Conservation (phyloP, 2,888 invertebrate species). For the Pachycephus smyrnensis region DNA sequence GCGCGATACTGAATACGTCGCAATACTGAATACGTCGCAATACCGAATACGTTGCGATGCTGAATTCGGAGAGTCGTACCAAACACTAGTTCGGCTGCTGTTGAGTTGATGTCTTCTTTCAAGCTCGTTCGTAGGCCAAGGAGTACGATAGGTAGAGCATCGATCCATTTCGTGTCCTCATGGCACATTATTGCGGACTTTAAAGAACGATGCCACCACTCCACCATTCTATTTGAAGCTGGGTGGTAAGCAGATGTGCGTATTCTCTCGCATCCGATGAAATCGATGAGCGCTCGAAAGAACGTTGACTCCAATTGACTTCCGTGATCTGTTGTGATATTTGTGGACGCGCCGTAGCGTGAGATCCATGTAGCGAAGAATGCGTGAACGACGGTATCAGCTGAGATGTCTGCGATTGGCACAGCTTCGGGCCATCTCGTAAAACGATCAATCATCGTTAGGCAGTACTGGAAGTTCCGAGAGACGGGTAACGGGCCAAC, state of each 20-base stretch:
- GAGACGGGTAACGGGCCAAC: constrained; percentile 51
- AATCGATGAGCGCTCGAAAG: constrained; percentile 35
- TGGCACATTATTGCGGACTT: constrained; percentile 34
- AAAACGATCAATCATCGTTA: constrained; percentile 52
- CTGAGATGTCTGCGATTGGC: constrained; percentile 25
- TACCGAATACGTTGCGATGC: too few relatives aligned
- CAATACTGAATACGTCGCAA: too few relatives aligned
- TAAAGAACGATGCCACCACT: constrained; percentile 36
- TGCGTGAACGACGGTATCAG: constrained; percentile 21
- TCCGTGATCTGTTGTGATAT: constrained; percentile 52
- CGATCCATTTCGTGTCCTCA: constrained; percentile 23
- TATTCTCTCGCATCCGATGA: constrained; percentile 17
- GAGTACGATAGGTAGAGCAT: constrained; percentile 29
- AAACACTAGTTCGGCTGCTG: constrained; percentile 29
- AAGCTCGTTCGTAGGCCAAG: constrained; percentile 22
- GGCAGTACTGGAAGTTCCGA: constrained; percentile 47
- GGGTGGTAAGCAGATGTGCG: constrained; percentile 31
- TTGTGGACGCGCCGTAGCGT: constrained; percentile 24
- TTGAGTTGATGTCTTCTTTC: constrained; percentile 24
- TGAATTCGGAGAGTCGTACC: constrained; percentile 26
- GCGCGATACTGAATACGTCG: too few relatives aligned
- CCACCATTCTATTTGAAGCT: constrained; percentile 37
- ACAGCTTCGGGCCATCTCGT: constrained; percentile 38
- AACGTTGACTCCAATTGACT: constrained; percentile 54
- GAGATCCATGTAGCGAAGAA: constrained; percentile 30